A percentile compares a stretch with the other conserved stretches of the same genome.
These are phyloP conservation scores for Bujurquina vittata DNA, from an alignment of 2,113 vertebrate genomes.

Conservation along the genomic window DNA sequence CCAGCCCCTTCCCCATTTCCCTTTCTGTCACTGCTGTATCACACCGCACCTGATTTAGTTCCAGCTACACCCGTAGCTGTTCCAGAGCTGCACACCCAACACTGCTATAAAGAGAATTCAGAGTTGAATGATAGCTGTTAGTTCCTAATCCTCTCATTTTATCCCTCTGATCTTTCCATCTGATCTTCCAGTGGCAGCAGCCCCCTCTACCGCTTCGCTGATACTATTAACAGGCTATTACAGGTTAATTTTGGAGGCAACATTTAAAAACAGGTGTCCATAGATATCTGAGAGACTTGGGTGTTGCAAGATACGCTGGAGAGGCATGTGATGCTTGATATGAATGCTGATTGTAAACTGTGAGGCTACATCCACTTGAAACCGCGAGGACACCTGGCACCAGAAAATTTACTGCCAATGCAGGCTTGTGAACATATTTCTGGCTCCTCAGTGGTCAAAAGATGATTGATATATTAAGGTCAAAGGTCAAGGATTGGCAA, in stretches of 20 bases:
- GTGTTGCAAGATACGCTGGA: neutral
- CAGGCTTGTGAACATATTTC: neutral
- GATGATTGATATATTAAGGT: neutral
- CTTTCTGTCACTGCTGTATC: slow-evolving; percentile 28
- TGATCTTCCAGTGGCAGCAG: slow-evolving; percentile 29
- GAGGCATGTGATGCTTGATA: neutral
- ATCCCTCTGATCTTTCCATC: slow-evolving; percentile 4
- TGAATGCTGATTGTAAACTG: neutral
- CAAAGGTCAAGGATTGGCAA: neutral
- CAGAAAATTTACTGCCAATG: neutral
- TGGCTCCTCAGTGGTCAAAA: neutral
- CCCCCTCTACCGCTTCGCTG: neutral
- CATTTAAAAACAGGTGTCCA: slow-evolving; percentile 41
- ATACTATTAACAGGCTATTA: neutral
- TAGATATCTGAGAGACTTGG: neutral
- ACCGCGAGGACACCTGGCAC: neutral
- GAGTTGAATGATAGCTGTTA: slow-evolving; percentile 8
- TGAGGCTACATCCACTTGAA: neutral
- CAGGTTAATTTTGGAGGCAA: slow-evolving; percentile 45
- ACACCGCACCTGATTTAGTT: slow-evolving; percentile 24
- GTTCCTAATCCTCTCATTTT: slow-evolving; percentile 28
- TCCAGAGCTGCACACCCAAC: neutral
- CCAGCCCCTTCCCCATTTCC: slow-evolving; percentile 2
- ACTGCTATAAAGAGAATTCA: slow-evolving; percentile 20
- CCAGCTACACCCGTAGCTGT: neutral